Conservation (phyloP, 2,888 invertebrate species). For the Isoperla grammatica region DNA sequence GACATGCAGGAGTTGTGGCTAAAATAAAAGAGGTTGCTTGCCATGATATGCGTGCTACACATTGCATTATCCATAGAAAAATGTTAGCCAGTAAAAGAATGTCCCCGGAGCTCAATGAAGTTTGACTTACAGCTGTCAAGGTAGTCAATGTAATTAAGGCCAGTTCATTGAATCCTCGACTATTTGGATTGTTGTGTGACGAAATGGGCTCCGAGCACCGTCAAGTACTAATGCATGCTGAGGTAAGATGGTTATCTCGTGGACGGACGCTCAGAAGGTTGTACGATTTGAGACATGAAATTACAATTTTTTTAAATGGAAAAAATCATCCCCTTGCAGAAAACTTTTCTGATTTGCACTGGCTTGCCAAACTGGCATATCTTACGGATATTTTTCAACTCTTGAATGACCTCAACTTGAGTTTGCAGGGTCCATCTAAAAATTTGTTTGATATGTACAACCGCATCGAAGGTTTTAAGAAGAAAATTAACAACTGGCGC, state of each 20-base stretch:
- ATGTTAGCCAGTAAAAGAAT: conserved; percentile 2
- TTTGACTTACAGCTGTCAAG: neutral
- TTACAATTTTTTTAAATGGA: neutral
- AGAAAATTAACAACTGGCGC: conserved; percentile 1
- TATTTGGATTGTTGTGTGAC: conserved; percentile 2
- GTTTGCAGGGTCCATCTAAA: conserved; percentile 6
- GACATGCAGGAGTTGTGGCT: neutral
- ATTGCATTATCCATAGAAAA: conserved; percentile 9
- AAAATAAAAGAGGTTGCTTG: neutral
- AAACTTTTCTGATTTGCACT: conserved; percentile 2
- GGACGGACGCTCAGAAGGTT: conserved; percentile 4
- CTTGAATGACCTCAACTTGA: neutral
- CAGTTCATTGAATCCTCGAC: neutral
- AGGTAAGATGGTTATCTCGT: conserved; percentile 7
- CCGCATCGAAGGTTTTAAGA: neutral
- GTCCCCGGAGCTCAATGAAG: neutral
- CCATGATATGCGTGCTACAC: neutral
- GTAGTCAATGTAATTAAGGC: neutral
- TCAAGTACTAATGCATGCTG: neutral
- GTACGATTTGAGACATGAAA: neutral
- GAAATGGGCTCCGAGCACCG: neutral
- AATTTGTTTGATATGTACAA: conserved; percentile 1
- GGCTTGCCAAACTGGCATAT: neutral
- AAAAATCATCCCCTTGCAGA: conserved; percentile 10
- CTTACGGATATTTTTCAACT: conserved; percentile 8